Conservation (phyloP, 1,140 invertebrate genomes). For the Hyphantria cunea region DNA sequence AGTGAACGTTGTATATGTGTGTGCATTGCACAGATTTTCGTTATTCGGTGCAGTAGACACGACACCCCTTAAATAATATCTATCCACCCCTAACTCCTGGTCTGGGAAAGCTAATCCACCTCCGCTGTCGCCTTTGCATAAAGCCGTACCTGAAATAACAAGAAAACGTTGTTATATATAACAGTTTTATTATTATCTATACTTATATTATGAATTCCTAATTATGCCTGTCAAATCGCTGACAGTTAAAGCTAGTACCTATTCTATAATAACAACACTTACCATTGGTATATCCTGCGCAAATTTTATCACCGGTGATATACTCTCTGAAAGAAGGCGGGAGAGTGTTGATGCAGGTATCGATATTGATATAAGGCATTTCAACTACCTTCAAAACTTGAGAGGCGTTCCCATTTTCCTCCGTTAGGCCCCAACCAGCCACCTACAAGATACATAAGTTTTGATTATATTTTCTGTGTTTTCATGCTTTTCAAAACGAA, state of each 20-base stretch:
- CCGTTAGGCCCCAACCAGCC: constrained; percentile 51
- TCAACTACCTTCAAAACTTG: constrained; percentile 36
- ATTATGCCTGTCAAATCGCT: no score
- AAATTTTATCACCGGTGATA: constrained; percentile 49
- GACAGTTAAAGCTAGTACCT: no score
- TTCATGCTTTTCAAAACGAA: no score
- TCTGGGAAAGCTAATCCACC: constrained; percentile 53
- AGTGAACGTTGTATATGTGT: constrained; percentile 52
- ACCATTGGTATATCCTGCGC: constrained; percentile 46
- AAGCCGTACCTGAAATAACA: constrained; percentile 45
- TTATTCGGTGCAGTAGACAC: constrained; percentile 52
- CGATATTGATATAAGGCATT: constrained; percentile 34
- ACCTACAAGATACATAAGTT: neutral
- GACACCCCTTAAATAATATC: constrained; percentile 37
- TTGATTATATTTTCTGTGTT: neutral
- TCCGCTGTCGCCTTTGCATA: constrained; percentile 64
- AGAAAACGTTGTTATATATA: no score
- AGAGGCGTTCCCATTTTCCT: constrained; percentile 24
- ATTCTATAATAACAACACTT: no score
- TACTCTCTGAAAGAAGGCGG: constrained; percentile 35
- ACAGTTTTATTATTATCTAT: no score
- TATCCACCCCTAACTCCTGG: neutral
- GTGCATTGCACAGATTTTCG: constrained; percentile 41
- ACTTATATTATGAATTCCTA: no score
- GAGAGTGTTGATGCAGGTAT: constrained; percentile 25